Evolutionary conservation across 1,140 invertebrate genomes (phyloP).

Genomic region (Drosophila sucinea): DNA sequence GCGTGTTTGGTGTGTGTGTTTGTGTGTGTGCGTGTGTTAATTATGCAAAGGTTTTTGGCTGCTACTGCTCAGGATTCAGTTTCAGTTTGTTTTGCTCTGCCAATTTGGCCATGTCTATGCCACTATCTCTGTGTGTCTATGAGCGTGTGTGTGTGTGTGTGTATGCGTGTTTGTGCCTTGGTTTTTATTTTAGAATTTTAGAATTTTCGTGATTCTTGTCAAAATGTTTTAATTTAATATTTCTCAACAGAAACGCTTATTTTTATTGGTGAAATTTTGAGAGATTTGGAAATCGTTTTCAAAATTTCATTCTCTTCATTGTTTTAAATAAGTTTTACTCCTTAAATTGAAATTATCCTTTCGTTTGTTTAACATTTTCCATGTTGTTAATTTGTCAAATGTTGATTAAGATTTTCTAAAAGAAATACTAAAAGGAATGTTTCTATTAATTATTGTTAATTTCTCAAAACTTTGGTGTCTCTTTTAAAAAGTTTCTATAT

Average conservation of each 20-base stretch:
- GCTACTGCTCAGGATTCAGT: constrained; percentile 41
- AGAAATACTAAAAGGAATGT: too few relatives aligned
- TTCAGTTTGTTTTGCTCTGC: constrained; percentile 75
- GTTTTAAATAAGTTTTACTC: too few relatives aligned
- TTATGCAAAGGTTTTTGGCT: constrained; percentile 39
- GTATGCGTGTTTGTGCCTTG: constrained; percentile 23
- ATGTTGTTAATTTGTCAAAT: too few relatives aligned
- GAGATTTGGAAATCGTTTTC: too few relatives aligned
- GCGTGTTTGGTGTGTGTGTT: constrained; percentile 9
- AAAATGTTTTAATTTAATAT: constrained; percentile 7
- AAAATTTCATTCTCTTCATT: too few relatives aligned
- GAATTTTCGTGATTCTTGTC: constrained; percentile 41
- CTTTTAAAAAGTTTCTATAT: too few relatives aligned
- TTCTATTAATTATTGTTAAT: too few relatives aligned
- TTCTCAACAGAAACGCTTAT: background rate
- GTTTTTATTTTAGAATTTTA: background rate
- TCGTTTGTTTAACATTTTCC: too few relatives aligned
- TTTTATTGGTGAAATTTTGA: constrained; percentile 8
- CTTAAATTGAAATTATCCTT: too few relatives aligned
- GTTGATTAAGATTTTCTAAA: too few relatives aligned
- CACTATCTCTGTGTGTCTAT: constrained; percentile 19
- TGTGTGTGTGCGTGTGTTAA: constrained; percentile 42
- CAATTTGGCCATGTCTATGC: constrained; percentile 61
- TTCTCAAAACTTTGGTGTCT: too few relatives aligned
- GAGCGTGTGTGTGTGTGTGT: constrained; percentile 1